Percentiles rank a stretch among this genome's conserved stretches.
Evolutionary conservation across 2,797 vertebrate species (phyloP).

Genomic region (Coregonus ussuriensis): DNA sequence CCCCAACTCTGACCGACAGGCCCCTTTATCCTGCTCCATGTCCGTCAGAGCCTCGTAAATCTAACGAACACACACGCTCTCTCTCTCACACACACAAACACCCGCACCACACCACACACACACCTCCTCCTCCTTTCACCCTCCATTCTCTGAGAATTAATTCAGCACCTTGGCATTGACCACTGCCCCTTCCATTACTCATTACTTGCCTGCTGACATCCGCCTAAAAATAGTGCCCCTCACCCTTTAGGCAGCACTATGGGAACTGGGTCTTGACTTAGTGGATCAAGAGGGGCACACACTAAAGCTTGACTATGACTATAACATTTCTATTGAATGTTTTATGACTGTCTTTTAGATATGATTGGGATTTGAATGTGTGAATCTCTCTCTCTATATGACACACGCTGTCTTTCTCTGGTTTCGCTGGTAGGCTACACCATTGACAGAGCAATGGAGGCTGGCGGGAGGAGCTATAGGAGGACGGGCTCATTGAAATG

Average conservation of each 20-base stretch:
- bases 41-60: slow-evolving; percentile 28
- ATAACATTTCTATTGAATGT: slow-evolving; percentile 10
- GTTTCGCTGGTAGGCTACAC: not conserved
- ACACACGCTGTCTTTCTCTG: slow-evolving; percentile 2
- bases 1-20: slow-evolving; percentile 16
- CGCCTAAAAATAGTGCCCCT: slow-evolving; percentile 75
- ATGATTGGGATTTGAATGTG: not conserved
- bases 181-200: slow-evolving; percentile 52
- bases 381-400: slow-evolving; percentile 8
- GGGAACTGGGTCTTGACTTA: slow-evolving; percentile 29
- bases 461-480: too few relatives aligned
- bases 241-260: slow-evolving; percentile 58
- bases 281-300: slow-evolving; percentile 2
- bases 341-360: slow-evolving; percentile 3
- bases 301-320: not conserved
- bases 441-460: not conserved
- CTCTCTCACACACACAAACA: not conserved
- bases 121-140: not conserved
- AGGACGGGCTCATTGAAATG: too few relatives aligned
- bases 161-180: slow-evolving; percentile 47
- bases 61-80: not conserved
- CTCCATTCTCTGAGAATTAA: slow-evolving; percentile 55
- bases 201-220: slow-evolving; percentile 55
- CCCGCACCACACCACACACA: not conserved
- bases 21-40: slow-evolving; percentile 27